These are phyloP conservation scores for Drosophila rubida DNA, from an alignment of 2,888 invertebrate species.

Conservation along the genomic window DNA sequence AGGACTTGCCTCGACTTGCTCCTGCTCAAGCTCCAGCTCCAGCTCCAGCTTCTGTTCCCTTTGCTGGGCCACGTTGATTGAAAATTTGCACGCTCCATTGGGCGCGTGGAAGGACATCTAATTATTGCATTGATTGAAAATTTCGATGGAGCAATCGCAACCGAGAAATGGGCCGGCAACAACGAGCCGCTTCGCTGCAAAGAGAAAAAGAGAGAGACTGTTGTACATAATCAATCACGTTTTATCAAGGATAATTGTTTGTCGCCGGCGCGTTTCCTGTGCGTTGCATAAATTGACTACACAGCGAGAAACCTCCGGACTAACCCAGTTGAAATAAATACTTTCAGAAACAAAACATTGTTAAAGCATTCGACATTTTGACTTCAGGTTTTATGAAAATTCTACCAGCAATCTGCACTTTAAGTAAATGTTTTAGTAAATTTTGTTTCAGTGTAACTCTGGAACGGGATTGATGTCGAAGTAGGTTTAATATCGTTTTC, in stretches of 20 bases:
- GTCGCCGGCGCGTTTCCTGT: slow-evolving; percentile 24
- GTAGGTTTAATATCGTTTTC: slow-evolving; percentile 50
- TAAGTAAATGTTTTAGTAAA: no score
- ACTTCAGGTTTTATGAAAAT: no score
- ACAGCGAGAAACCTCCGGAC: neutral
- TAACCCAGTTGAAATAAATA: no score
- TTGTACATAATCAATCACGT: slow-evolving; percentile 70
- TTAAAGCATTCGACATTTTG: no score
- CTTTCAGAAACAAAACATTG: no score
- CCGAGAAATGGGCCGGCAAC: neutral
- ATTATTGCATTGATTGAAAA: slow-evolving; percentile 74
- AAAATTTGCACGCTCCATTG: slow-evolving; percentile 69
- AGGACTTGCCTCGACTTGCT: slow-evolving; percentile 1
- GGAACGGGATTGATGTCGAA: neutral
- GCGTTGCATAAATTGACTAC: slow-evolving; percentile 60
- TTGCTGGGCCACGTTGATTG: slow-evolving; percentile 53
- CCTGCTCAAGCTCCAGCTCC: neutral
- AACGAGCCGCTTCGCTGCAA: neutral
- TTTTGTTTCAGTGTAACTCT: neutral
- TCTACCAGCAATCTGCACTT: no score
- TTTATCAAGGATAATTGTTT: slow-evolving; percentile 72
- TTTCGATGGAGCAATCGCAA: slow-evolving; percentile 37
- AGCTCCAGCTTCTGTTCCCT: neutral
- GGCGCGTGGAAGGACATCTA: slow-evolving; percentile 60
- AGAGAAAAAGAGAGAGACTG: slow-evolving; percentile 17